These are phyloP conservation scores for Eupithecia dodoneata DNA, from an alignment of 2,888 invertebrate genomes.

Conservation along the genomic window DNA sequence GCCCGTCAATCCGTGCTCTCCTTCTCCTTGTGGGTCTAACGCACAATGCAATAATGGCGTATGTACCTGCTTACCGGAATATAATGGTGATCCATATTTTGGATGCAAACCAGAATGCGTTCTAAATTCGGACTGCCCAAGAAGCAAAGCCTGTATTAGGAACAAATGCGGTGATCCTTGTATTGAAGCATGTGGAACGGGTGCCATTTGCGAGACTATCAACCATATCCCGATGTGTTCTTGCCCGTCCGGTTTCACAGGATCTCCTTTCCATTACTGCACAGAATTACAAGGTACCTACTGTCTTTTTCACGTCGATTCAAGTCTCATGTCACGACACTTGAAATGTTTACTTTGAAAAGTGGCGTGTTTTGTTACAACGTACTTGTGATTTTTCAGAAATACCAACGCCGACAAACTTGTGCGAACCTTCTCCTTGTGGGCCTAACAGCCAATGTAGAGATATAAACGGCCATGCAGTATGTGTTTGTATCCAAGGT, in stretches of 20 bases:
- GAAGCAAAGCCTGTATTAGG: slow-evolving; percentile 88
- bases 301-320: neutral
- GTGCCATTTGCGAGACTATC: slow-evolving; percentile 84
- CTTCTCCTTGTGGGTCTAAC: slow-evolving; percentile 88
- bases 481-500: slow-evolving; percentile 88
- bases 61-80: slow-evolving; percentile 89
- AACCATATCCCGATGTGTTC: slow-evolving; percentile 88
- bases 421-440: slow-evolving; percentile 82
- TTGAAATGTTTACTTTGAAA: neutral
- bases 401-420: slow-evolving; percentile 52
- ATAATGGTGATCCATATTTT: slow-evolving; percentile 89
- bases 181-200: slow-evolving; percentile 86
- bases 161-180: slow-evolving; percentile 91
- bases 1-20: slow-evolving; percentile 85
- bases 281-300: slow-evolving; percentile 68
- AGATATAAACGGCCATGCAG: slow-evolving; percentile 87
- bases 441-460: slow-evolving; percentile 90
- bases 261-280: slow-evolving; percentile 87
- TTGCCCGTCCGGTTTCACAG: slow-evolving; percentile 86
- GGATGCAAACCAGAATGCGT: slow-evolving; percentile 92
- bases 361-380: neutral
- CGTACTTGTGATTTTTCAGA: slow-evolving; percentile 55
- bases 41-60: slow-evolving; percentile 86
- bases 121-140: slow-evolving; percentile 88
- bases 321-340: neutral